These are phyloP conservation scores for Eristalinus aeneus DNA, from an alignment of 2,888 invertebrate species.

Conservation along the genomic window DNA sequence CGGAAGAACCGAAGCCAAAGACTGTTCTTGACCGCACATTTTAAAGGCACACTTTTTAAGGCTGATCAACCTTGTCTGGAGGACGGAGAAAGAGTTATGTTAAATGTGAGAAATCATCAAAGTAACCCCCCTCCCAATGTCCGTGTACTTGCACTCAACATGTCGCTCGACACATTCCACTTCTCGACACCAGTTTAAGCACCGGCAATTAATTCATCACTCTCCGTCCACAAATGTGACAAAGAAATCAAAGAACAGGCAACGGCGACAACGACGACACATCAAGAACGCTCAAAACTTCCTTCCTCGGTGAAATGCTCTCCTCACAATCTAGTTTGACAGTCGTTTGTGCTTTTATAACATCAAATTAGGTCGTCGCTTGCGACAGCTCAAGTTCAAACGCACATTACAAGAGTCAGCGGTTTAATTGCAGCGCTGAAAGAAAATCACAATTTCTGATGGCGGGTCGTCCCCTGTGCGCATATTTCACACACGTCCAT, in stretches of 20 bases:
- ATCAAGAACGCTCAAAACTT: background rate
- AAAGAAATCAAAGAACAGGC: background rate
- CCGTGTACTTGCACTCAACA: background rate
- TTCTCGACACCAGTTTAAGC: background rate
- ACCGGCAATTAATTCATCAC: background rate
- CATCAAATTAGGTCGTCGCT: conserved; percentile 19
- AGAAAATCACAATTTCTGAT: conserved; percentile 30
- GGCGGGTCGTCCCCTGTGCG: background rate
- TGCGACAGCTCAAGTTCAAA: conserved; percentile 27
- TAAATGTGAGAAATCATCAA: background rate
- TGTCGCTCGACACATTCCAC: background rate
- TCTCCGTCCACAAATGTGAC: background rate
- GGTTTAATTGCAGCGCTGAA: conserved; percentile 34
- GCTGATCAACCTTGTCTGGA: background rate
- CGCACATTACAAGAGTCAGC: conserved; percentile 1
- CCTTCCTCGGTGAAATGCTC: background rate
- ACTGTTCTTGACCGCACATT: background rate
- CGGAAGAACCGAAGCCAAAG: background rate
- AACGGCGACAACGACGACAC: background rate
- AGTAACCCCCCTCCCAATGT: background rate
- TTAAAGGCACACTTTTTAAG: background rate
- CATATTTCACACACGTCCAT: background rate
- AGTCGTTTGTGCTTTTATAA: background rate
- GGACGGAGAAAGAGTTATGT: background rate
- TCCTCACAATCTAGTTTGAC: conserved; percentile 8